Percentiles rank a stretch among this genome's conserved stretches.
Conservation (phyloP, 2,797 vertebrate genomes). For the Sparus aurata region DNA sequence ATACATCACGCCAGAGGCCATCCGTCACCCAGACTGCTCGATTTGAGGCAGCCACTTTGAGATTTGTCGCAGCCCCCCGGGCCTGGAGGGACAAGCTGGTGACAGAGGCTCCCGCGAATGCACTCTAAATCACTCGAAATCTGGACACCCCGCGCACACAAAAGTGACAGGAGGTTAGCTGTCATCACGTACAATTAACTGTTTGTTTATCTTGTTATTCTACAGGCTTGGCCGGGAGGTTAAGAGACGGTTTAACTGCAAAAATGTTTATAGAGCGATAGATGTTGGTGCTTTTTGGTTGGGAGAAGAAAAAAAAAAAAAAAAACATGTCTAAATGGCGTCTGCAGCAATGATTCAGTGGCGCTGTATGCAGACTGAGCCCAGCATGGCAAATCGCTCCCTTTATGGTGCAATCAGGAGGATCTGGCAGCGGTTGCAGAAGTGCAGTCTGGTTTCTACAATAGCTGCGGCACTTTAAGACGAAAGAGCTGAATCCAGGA, state of each 20-base stretch:
- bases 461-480: conserved; percentile 46
- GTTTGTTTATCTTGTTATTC: neutral
- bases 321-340: conserved; percentile 24
- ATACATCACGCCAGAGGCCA: conserved; percentile 77
- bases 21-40: conserved; percentile 78
- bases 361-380: conserved; percentile 28
- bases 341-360: conserved; percentile 29
- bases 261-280: neutral
- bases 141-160: conserved; percentile 33
- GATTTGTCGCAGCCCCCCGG: conserved; percentile 57
- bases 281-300: conserved; percentile 22
- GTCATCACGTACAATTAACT: conserved; percentile 35
- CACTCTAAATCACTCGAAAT: conserved; percentile 41
- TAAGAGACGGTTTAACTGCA: neutral
- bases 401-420: conserved; percentile 57
- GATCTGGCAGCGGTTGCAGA: conserved; percentile 43
- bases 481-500: conserved; percentile 39
- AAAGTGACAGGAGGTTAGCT: conserved; percentile 32
- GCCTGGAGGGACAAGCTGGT: conserved; percentile 59
- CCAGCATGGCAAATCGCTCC: conserved; percentile 44
- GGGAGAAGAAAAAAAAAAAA: neutral
- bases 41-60: conserved; percentile 71
- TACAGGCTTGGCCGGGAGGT: too few species aligned
- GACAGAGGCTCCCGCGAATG: conserved; percentile 58
- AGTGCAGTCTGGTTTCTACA: conserved; percentile 39